These are phyloP conservation scores for Tineola bisselliella DNA, from an alignment of 2,888 invertebrate genomes.

Conservation along the genomic window DNA sequence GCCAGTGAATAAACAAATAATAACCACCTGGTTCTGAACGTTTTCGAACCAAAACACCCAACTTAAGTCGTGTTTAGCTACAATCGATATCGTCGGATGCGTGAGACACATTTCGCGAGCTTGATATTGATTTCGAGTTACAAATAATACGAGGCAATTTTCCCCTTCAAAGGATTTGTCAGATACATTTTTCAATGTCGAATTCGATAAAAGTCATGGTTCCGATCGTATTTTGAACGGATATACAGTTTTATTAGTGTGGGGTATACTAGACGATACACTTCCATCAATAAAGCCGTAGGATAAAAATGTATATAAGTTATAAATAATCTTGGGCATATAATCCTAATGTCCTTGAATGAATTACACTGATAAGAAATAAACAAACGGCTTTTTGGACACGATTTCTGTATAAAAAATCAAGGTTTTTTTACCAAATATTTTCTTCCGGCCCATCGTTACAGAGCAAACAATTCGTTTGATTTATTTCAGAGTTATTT, in stretches of 20 bases:
- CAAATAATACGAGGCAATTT: neutral
- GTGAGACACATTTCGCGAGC: conserved; percentile 17
- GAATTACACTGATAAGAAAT: neutral
- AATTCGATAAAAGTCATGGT: neutral
- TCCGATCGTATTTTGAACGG: conserved; percentile 23
- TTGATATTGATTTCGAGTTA: conserved; percentile 10
- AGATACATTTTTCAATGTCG: neutral
- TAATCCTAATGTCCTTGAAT: neutral
- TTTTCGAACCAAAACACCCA: conserved; percentile 20
- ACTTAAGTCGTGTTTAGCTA: conserved; percentile 21
- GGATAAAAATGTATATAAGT: neutral
- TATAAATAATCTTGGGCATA: neutral
- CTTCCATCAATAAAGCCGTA: neutral
- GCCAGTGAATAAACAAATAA: conserved; percentile 37
- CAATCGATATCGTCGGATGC: conserved; percentile 32
- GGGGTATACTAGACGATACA: too few relatives aligned
- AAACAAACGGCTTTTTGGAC: neutral
- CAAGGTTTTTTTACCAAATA: neutral
- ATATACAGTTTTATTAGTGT: too few relatives aligned
- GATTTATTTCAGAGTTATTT: neutral
- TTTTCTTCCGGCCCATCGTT: neutral
- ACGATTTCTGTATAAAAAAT: neutral
- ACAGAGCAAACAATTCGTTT: neutral
- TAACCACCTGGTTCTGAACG: conserved; percentile 29
- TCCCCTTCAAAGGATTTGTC: neutral